These are phyloP conservation scores for Eutrigla gurnardus DNA, from an alignment of 2,797 vertebrate genomes.

Conservation along the genomic window DNA sequence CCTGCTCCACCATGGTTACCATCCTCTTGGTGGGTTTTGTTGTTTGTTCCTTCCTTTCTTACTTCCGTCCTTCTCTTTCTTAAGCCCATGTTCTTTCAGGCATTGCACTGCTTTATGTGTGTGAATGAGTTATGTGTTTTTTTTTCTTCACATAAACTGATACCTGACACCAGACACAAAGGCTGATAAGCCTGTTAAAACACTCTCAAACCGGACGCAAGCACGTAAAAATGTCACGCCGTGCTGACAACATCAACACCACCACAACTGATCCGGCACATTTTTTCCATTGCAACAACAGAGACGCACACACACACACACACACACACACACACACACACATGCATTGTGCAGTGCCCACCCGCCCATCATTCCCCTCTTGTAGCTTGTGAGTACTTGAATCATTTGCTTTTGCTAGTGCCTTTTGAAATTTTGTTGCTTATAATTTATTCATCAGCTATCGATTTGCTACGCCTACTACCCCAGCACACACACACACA, in stretches of 20 bases:
- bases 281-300: conserved; percentile 56
- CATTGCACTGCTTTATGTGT: conserved; percentile 4
- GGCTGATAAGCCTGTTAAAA: conserved; percentile 40
- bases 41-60: conserved; percentile 1
- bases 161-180: conserved; percentile 44
- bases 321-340: conserved; percentile 22
- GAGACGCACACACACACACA: conserved; percentile 16
- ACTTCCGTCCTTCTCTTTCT: neutral
- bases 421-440: conserved; percentile 70
- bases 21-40: neutral
- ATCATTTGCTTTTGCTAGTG: conserved; percentile 53
- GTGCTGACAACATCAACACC: conserved; percentile 53
- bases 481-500: conserved; percentile 5
- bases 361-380: neutral
- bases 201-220: conserved; percentile 52
- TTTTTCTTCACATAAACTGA: conserved; percentile 35
- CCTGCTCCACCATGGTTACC: neutral
- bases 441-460: conserved; percentile 76
- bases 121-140: conserved; percentile 21
- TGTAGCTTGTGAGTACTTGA: conserved; percentile 27
- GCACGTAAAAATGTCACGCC: conserved; percentile 41
- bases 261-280: conserved; percentile 30
- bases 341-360: conserved; percentile 1
- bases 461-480: conserved; percentile 62
- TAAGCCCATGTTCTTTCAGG: conserved; percentile 10